Base-by-base conservation (phyloP, 2,113 vertebrate species). In the Agapornis roseicollis region DNA sequence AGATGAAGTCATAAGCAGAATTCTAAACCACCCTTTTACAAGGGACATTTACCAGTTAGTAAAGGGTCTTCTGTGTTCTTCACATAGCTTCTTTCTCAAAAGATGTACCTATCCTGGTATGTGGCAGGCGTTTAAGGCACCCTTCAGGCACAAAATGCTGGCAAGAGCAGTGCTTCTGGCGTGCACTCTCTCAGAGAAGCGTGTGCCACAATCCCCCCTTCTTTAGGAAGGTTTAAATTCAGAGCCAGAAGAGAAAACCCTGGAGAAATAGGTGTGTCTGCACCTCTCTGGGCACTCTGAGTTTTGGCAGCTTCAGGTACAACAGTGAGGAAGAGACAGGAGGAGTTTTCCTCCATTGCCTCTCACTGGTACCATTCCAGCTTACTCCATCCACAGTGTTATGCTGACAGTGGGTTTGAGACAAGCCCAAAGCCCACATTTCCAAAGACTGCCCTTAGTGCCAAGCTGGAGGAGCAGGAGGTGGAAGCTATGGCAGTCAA, bases 1-100 rank as follows among this genome's bases (percentile, higher is more conserved):
- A 86, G 85, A 94, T 91, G 64, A 96, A 93, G 82, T 94, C 91
- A 95, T 90, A 83, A 85, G 88, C 82, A 88, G 47, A 83, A 84
- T 28, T 81, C 42, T 80, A 93, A 92, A 80, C 23, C 74, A 79
- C 80, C n/a, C 80, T 92, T 69, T 73, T 93, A 47, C 17, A 63
- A 60, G 25, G 29, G 70, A 92, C 55, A 64, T 88, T 82, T 76
- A 93, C 52, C 44, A 46, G 37, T 37, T 79, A 66, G 28, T 47
- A 73, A 81, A 76, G 27, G 31, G 12, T 85, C 72, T 79, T 42
- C 29, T 63, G 33, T 70, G 42, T 17, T 91, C 65, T 81, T 39
- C 11, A 2, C 7, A 42, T 52, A 65, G 29, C 17, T 66, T 12
- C 24, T 61, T 49, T 70, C 52, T 65, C 37, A 22, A 55, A 58